Conservation (phyloP, 2,888 invertebrate species). For the Barypeithes pellucidus region DNA sequence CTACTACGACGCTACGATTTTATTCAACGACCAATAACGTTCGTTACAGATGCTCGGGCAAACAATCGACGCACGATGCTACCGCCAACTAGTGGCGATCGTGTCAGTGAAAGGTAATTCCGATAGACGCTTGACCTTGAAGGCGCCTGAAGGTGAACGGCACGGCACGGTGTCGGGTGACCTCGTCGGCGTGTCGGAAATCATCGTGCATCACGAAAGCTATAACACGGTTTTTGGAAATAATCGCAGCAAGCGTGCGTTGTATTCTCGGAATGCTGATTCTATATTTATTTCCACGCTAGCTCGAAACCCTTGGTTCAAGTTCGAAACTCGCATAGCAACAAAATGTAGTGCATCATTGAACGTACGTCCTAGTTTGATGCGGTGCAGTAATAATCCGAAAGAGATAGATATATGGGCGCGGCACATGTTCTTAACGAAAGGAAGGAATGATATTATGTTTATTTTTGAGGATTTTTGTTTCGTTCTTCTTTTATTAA, state of each 20-base stretch:
- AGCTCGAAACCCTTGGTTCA: neutral
- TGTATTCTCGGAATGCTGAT: slow-evolving; percentile 29
- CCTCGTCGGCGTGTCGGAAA: neutral
- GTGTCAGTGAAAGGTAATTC: slow-evolving; percentile 1
- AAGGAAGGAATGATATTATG: neutral
- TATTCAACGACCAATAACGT: slow-evolving; percentile 14
- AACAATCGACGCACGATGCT: neutral
- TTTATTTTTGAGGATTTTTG: neutral
- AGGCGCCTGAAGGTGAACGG: slow-evolving; percentile 5
- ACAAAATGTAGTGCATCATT: slow-evolving; percentile 7
- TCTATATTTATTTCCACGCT: slow-evolving; percentile 57
- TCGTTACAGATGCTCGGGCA: neutral
- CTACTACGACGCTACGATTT: slow-evolving; percentile 4
- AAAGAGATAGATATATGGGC: slow-evolving; percentile 1
- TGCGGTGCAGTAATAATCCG: neutral
- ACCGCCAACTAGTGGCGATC: slow-evolving; percentile 3
- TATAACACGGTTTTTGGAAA: neutral
- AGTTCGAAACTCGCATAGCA: slow-evolving; percentile 37
- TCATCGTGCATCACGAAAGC: neutral
- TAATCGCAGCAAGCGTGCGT: slow-evolving; percentile 18
- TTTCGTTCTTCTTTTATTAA: neutral
- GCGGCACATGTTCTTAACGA: neutral
- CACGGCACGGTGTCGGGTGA: slow-evolving; percentile 2
- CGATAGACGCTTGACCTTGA: slow-evolving; percentile 19
- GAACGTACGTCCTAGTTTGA: slow-evolving; percentile 13